These are phyloP conservation scores for Papilio polytes DNA, from an alignment of 1,140 invertebrate genomes.

Conservation along the genomic window DNA sequence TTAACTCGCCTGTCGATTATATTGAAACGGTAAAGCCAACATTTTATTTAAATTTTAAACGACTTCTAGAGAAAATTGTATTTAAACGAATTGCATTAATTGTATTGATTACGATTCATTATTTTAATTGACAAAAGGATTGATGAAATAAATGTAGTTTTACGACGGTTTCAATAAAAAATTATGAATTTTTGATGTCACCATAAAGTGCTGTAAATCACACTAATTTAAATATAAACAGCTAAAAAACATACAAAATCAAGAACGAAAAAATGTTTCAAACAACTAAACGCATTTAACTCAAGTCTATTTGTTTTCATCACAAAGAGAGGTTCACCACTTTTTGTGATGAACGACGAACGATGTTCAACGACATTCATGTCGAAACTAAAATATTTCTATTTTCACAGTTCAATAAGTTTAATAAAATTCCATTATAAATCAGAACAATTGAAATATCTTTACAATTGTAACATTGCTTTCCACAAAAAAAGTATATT, in stretches of 20 bases:
- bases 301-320: not conserved
- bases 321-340: not conserved
- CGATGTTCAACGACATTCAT: too few relatives aligned
- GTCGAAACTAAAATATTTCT: not conserved
- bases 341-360: too few relatives aligned
- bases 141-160: too few relatives aligned
- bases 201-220: too few relatives aligned
- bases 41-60: not conserved
- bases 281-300: not conserved
- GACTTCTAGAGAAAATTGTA: not conserved
- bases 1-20: conserved; percentile 12
- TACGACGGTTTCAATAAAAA: too few relatives aligned
- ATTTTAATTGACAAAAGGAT: too few relatives aligned
- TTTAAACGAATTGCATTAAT: not conserved
- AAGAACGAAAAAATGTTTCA: not conserved
- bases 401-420: not conserved
- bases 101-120: not conserved
- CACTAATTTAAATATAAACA: too few relatives aligned
- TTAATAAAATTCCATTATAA: not conserved
- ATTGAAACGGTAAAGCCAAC: not conserved
- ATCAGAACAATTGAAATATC: conserved; percentile 10
- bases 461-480: conserved; percentile 21
- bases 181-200: not conserved
- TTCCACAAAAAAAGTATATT: not conserved
- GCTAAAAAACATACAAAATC: too few relatives aligned